These are phyloP conservation scores for Fregata magnificens DNA, from an alignment of 2,113 vertebrate species.

Conservation along the genomic window DNA sequence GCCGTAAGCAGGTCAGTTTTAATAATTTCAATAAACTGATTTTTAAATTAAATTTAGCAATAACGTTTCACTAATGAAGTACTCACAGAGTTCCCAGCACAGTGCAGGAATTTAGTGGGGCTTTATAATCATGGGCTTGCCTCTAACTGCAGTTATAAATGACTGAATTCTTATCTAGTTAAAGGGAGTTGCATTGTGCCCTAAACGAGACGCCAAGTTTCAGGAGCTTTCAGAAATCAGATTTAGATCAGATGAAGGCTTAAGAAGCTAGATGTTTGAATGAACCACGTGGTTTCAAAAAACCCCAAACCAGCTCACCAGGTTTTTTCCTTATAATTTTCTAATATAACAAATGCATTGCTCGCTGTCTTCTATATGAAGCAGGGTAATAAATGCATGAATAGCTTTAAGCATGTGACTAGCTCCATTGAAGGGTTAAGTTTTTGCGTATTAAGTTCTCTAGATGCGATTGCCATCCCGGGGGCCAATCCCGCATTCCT, in stretches of 20 bases:
- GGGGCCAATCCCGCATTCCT: constrained; percentile 32
- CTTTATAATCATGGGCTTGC: background rate
- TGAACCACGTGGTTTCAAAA: background rate
- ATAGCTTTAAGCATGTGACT: background rate
- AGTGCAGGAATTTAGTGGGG: background rate
- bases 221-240: constrained; percentile 5
- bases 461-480: background rate
- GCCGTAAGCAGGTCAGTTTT: background rate
- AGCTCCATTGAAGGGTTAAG: constrained; percentile 32
- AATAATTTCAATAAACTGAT: background rate
- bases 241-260: background rate
- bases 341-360: background rate
- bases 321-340: background rate
- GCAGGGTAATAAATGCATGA: background rate
- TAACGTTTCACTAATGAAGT: background rate
- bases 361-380: background rate
- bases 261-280: background rate
- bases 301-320: background rate
- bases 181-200: background rate
- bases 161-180: background rate
- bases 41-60: background rate
- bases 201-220: background rate
- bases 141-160: background rate
- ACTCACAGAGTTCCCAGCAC: background rate
- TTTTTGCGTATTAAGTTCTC: constrained; percentile 15